Evolutionary conservation across 2,797 vertebrate species (phyloP).

Genomic region (Poliocrania exsul): DNA sequence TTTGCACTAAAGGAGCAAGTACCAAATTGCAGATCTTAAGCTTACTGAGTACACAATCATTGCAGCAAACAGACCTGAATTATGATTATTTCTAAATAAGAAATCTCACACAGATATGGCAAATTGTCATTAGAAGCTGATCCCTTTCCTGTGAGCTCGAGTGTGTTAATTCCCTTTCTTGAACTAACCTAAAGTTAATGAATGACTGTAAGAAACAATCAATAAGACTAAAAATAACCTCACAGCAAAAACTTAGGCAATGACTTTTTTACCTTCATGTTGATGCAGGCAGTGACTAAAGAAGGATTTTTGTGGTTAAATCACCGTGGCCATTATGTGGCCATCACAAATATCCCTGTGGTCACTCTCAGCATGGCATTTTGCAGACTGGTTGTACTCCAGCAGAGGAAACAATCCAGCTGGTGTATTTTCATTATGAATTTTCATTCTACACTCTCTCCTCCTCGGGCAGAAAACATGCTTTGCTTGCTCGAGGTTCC

Average conservation of each 20-base stretch:
- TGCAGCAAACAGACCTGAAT: background rate
- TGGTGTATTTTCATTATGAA: background rate
- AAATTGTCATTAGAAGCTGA: background rate
- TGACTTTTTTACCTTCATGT: background rate
- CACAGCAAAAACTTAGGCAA: background rate
- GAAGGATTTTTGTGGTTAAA: background rate
- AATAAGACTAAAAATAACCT: background rate
- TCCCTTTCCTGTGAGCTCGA: background rate
- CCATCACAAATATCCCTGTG: background rate
- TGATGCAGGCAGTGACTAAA: background rate
- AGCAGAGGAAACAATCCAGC: background rate
- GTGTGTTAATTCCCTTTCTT: background rate
- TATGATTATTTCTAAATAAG: background rate
- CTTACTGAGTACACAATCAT: background rate
- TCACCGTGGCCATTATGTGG: background rate
- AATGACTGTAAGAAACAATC: background rate
- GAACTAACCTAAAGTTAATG: background rate
- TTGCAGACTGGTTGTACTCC: background rate
- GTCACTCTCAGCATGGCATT: background rate
- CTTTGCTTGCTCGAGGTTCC: background rate
- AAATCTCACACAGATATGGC: background rate
- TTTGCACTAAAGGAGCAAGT: background rate
- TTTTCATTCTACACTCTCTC: background rate
- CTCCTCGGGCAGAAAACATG: background rate
- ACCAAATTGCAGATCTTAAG: background rate